Percentiles rank a stretch among this genome's conserved stretches.
Evolutionary conservation across 2,113 vertebrate species (phyloP).

Genomic region (Antechinus stuartii): DNA sequence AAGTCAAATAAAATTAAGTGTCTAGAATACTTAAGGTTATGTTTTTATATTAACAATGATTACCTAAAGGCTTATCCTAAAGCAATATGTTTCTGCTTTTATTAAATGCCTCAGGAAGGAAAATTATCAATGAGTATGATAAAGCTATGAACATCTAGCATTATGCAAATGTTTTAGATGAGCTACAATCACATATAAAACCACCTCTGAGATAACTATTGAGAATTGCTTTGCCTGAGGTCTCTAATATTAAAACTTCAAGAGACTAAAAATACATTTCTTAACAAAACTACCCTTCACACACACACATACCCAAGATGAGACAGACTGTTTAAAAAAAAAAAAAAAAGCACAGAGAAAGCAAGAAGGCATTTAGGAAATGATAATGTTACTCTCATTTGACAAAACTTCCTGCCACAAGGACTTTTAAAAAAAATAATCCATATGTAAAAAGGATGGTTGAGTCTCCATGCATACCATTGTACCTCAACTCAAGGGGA

Average conservation of each 20-base stretch:
- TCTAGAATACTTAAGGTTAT: slow-evolving; percentile 63
- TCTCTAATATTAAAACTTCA: slow-evolving; percentile 68
- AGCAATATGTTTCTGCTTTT: slow-evolving; percentile 71
- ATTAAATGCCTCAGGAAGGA: slow-evolving; percentile 77
- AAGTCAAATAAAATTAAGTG: slow-evolving; percentile 77
- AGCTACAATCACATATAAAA: slow-evolving; percentile 73
- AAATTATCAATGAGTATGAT: slow-evolving; percentile 78
- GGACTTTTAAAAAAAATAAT: slow-evolving; percentile 29
- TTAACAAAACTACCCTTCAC: slow-evolving; percentile 59
- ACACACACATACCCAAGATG: slow-evolving; percentile 49
- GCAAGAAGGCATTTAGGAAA: slow-evolving; percentile 35
- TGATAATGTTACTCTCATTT: slow-evolving; percentile 16
- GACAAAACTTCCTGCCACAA: background rate
- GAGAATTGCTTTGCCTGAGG: slow-evolving; percentile 80
- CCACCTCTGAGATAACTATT: slow-evolving; percentile 73
- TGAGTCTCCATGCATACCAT: background rate
- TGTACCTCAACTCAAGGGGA: background rate
- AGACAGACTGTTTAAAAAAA: slow-evolving; percentile 63
- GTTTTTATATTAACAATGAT: slow-evolving; percentile 64
- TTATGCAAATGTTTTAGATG: slow-evolving; percentile 78
- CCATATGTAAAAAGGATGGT: slow-evolving; percentile 12
- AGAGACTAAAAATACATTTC: slow-evolving; percentile 79
- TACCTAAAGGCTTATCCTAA: slow-evolving; percentile 77
- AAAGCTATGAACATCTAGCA: slow-evolving; percentile 74
- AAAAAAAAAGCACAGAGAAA: slow-evolving; percentile 41